A percentile compares a stretch with the other conserved stretches of the same genome.
Conservation (phyloP, 2,888 invertebrate genomes). For the Odontothrips loti region DNA sequence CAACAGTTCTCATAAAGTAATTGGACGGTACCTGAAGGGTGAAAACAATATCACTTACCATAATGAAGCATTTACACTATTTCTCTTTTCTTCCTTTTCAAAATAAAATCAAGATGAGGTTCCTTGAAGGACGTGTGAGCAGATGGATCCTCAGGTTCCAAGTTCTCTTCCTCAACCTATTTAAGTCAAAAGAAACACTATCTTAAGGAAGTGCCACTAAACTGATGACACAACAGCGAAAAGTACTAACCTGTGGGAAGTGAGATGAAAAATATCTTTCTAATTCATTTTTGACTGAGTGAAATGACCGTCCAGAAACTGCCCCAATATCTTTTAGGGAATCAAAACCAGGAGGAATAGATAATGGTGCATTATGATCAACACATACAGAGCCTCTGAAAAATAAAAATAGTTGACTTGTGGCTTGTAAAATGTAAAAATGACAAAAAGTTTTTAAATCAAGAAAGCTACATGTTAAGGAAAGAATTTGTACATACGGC, state of each 20-base stretch:
- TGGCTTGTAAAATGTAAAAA: neutral
- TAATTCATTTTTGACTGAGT: neutral
- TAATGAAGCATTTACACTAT: neutral
- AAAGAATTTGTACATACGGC: neutral
- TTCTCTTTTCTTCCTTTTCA: neutral
- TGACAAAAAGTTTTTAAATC: neutral
- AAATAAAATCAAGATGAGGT: neutral
- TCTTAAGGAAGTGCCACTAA: neutral
- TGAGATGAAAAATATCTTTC: neutral
- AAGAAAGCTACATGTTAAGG: neutral
- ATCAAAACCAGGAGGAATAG: slow-evolving; percentile 3
- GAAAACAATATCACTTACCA: too few species aligned
- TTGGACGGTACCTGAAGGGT: too few species aligned
- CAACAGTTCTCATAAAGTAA: too few species aligned
- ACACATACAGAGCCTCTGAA: neutral
- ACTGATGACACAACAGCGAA: neutral
- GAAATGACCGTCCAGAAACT: neutral
- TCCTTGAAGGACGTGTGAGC: neutral
- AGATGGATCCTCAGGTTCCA: neutral
- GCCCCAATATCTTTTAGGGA: slow-evolving; percentile 1
- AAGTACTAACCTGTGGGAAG: neutral
- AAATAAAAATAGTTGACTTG: neutral
- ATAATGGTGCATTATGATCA: neutral
- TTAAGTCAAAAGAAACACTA: neutral
- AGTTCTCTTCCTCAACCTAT: neutral